Evolutionary conservation across 2,888 invertebrate genomes (phyloP).

Genomic region (Lordiphosa fenestrarum): DNA sequence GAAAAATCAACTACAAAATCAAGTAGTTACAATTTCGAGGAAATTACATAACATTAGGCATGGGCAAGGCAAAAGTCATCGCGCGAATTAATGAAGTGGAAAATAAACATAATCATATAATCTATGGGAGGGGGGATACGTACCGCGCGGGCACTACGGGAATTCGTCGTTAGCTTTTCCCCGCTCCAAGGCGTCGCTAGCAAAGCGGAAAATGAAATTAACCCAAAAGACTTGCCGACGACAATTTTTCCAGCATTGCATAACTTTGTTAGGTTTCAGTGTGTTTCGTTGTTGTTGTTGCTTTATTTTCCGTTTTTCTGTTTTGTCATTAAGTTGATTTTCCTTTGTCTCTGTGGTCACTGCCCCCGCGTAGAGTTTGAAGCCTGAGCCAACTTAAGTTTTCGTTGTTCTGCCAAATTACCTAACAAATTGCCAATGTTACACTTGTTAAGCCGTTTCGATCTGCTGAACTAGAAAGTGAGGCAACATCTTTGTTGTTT

Average conservation of each 20-base stretch:
- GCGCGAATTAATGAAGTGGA: slow-evolving; percentile 66
- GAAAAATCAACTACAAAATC: slow-evolving; percentile 36
- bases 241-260: slow-evolving; percentile 60
- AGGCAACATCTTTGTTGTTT: slow-evolving; percentile 8
- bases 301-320: slow-evolving; percentile 2
- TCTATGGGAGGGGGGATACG: slow-evolving; percentile 18
- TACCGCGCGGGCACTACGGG: slow-evolving; percentile 1
- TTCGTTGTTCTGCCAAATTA: slow-evolving; percentile 60
- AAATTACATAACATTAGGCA: slow-evolving; percentile 61
- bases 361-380: slow-evolving; percentile 27
- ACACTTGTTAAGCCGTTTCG: slow-evolving; percentile 67
- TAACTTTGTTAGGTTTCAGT: slow-evolving; percentile 35
- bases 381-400: slow-evolving; percentile 1
- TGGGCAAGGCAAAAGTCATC: slow-evolving; percentile 46
- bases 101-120: slow-evolving; percentile 65
- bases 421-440: slow-evolving; percentile 67
- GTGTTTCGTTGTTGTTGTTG: too few species aligned
- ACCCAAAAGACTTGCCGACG: slow-evolving; percentile 39
- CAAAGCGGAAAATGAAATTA: slow-evolving; percentile 66
- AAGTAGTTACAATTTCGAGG: slow-evolving; percentile 62
- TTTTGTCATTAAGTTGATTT: slow-evolving; percentile 34
- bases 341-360: slow-evolving; percentile 34
- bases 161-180: slow-evolving; percentile 18
- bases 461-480: slow-evolving; percentile 58
- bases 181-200: slow-evolving; percentile 37